Evolutionary conservation across 2,113 vertebrate genomes (phyloP), one percentile per base, ranked within the genome.

Genomic region (Lophius piscatorius): DNA sequence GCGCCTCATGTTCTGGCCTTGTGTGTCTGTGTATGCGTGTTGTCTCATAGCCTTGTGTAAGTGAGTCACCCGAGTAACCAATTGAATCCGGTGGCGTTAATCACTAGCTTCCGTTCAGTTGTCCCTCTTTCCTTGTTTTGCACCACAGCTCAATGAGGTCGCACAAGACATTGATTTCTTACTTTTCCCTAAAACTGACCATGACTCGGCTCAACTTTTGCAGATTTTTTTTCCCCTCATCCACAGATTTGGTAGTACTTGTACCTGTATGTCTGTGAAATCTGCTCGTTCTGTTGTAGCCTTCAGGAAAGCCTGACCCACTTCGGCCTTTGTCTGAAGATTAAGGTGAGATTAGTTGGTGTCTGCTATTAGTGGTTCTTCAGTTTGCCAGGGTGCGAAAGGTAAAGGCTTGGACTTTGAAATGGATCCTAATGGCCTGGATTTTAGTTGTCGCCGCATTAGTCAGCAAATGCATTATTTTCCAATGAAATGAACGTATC

Each of bases 271-370:
- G 16, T 22, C 18, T 18, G 12, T 12, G 6, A 41, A 26, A 55
- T 23, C 1, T 22, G 5, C 20, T 29, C 9, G 45, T 63, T 60
- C 29, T 57, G 21, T 51, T 62, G 49, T 21, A 42, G 33, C 55
- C 36, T 20, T 74, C 14, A 54, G 10, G 24, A 62, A 18, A 16
- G 31, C 71, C 48, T 90, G 85, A 83, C 74, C 70, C 72, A 47
- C 70, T 42, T 80, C 67, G 21, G 46, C 54, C 46, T 38, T 29
- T 42, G 40, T 40, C 33, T 75, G 12, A 82, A 77, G 74, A 74
- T 87, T 79, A 66, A 68, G 59, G 68, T 76, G 68, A 78, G 83
- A 84, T 87, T 84, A 85, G 24, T 47, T 40, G 9, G 55, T 21
- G 57, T 62, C 74, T 84, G 70, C 72, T 57, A 63, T 76, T 83